These are phyloP conservation scores for Psittacus erithacus DNA, from an alignment of 2,113 vertebrate species.

Conservation along the genomic window DNA sequence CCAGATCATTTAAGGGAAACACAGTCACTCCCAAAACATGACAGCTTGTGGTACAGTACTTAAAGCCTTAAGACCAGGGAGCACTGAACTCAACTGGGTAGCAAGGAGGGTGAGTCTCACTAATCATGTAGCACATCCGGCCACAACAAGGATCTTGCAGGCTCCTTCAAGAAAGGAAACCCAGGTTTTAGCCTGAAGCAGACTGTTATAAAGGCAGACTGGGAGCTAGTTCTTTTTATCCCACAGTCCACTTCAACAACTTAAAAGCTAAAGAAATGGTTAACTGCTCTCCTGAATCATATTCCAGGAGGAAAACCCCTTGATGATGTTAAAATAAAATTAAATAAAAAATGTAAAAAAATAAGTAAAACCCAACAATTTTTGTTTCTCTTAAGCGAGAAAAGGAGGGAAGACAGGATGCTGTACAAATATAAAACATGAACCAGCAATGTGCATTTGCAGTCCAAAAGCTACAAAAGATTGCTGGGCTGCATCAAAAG, in stretches of 20 bases:
- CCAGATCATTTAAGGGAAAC: neutral
- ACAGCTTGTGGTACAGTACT: neutral
- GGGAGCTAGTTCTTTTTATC: neutral
- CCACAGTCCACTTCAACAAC: neutral
- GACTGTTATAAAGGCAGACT: neutral
- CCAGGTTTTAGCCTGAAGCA: neutral
- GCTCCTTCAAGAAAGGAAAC: neutral
- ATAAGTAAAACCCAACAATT: neutral
- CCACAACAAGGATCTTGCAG: neutral
- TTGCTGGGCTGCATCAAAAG: too few species aligned
- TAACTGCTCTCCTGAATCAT: neutral
- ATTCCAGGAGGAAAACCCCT: neutral
- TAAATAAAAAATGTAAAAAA: neutral
- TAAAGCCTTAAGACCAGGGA: neutral
- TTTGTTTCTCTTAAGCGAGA: neutral
- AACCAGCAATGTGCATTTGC: too few species aligned
- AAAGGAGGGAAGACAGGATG: neutral
- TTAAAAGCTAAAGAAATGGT: neutral
- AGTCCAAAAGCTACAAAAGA: too few species aligned
- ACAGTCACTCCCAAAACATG: neutral
- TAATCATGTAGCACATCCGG: neutral
- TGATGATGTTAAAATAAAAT: neutral
- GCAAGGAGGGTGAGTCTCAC: neutral
- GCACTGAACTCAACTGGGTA: neutral
- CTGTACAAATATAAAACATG: neutral